A percentile compares a stretch with the other conserved stretches of the same genome.
Evolutionary conservation across 2,797 vertebrate species (phyloP).

Genomic region (Sebastes oblongus): DNA sequence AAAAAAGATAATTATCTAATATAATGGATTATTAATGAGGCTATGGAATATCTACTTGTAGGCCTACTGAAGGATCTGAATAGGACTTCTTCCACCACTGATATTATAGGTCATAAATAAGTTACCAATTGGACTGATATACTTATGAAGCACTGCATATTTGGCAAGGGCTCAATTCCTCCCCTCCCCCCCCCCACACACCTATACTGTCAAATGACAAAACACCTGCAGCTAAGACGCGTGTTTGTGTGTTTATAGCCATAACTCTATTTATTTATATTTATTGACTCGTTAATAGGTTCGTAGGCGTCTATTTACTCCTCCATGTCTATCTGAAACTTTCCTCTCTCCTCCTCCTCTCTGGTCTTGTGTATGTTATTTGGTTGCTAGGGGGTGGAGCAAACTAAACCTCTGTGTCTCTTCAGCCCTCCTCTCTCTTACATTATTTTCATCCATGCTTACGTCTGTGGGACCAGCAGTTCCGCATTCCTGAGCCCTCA

Average conservation of each 20-base stretch:
- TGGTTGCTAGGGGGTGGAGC: conserved; percentile 80
- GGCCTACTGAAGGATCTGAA: too few species aligned
- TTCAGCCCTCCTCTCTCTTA: conserved; percentile 39
- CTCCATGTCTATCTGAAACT: conserved; percentile 39
- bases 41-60: too few species aligned
- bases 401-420: conserved; percentile 47
- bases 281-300: conserved; percentile 5
- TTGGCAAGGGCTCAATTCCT: background rate
- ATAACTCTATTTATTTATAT: background rate
- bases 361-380: conserved; percentile 61
- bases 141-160: background rate
- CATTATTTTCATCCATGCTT: conserved; percentile 81
- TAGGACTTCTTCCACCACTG: background rate
- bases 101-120: background rate
- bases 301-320: conserved; percentile 18
- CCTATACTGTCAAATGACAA: background rate
- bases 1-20: too few species aligned
- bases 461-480: conserved; percentile 87
- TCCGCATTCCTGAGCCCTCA: conserved; percentile 93
- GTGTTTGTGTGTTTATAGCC: conserved; percentile 31
- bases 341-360: conserved; percentile 47
- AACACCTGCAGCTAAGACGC: conserved; percentile 6
- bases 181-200: background rate
- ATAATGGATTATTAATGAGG: too few species aligned
- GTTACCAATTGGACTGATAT: background rate